A percentile compares a stretch with the other conserved stretches of the same genome.
phyloP scores from a whole-genome alignment of 2,888 invertebrate genomes.

The Ferrisia virgata region DNA sequence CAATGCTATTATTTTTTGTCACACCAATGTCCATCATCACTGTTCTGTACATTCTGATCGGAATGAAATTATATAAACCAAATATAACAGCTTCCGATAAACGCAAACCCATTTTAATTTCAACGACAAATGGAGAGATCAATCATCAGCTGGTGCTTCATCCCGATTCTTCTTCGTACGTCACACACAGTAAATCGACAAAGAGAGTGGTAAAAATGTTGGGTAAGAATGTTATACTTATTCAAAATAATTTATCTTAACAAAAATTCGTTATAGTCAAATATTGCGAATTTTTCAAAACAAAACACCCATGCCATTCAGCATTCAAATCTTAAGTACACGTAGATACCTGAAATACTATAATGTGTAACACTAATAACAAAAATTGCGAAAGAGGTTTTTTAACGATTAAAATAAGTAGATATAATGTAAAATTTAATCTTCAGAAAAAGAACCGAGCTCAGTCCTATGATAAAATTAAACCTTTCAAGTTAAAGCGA shows the following conservation, averaged over 20 bases:
- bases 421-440: not conserved
- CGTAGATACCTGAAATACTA: too few species aligned
- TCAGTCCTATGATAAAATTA: too few species aligned
- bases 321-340: too few species aligned
- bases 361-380: too few species aligned
- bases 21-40: constrained; percentile 63
- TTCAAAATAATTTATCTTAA: too few species aligned
- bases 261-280: too few species aligned
- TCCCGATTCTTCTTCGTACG: not conserved
- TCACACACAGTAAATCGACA: constrained; percentile 57
- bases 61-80: constrained; percentile 57
- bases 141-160: constrained; percentile 51
- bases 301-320: too few species aligned
- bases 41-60: constrained; percentile 59
- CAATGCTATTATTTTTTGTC: constrained; percentile 63
- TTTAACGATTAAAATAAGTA: too few species aligned
- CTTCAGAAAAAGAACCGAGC: too few species aligned
- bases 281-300: too few species aligned
- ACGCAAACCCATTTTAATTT: constrained; percentile 35
- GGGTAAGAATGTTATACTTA: constrained; percentile 59
- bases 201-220: constrained; percentile 71
- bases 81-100: constrained; percentile 48
- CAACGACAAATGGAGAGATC: constrained; percentile 47
- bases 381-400: too few species aligned
- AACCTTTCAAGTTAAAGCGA: too few species aligned